Percentiles rank a stretch among this genome's conserved stretches.
These are phyloP conservation scores for Hyperoplus immaculatus DNA, from an alignment of 2,797 vertebrate genomes.

Conservation along the genomic window DNA sequence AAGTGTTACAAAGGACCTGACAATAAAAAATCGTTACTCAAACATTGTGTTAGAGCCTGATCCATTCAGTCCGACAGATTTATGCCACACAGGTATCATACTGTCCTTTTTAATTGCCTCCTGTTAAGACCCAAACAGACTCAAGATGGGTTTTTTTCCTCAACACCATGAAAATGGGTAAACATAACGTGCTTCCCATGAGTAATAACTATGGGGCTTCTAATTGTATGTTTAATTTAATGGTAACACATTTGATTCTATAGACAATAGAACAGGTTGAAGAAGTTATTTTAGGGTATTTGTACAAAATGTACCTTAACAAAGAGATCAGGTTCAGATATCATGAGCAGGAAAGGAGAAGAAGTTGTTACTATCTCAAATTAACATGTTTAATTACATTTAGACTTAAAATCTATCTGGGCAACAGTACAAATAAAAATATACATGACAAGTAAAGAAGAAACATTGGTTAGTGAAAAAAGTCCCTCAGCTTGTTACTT, in stretches of 20 bases:
- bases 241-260: neutral
- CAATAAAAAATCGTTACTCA: conserved; percentile 35
- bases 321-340: no score
- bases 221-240: neutral
- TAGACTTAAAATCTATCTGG: conserved; percentile 1
- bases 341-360: neutral
- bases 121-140: neutral
- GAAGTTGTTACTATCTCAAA: neutral
- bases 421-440: conserved; percentile 1
- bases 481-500: neutral
- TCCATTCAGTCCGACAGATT: conserved; percentile 13
- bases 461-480: conserved; percentile 6
- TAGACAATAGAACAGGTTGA: neutral
- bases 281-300: neutral
- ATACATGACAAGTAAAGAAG: neutral
- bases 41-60: conserved; percentile 8
- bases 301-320: neutral
- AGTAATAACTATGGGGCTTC: neutral
- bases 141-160: neutral
- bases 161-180: neutral
- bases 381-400: conserved; percentile 13
- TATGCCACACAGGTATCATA: neutral
- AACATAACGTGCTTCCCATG: neutral
- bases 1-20: conserved; percentile 7
- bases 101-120: neutral